Base-by-base conservation (phyloP, 2,113 vertebrate species). In the Cynoglossus semilaevis region DNA sequence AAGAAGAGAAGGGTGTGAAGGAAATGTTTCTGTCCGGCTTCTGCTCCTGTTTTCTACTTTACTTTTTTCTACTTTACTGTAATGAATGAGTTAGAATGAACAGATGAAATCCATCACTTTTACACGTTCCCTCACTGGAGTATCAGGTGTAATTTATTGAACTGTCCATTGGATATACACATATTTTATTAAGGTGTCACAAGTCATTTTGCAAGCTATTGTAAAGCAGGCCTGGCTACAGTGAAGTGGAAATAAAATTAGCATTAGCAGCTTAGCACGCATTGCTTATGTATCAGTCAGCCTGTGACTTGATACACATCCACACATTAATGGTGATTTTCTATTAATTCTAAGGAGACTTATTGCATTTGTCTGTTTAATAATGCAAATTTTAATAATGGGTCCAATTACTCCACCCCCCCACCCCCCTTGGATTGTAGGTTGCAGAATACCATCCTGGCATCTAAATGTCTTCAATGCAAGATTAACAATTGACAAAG, bases 351-450 rank as follows among this genome's bases (percentile, higher is more conserved):
- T 64, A 83, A 81, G 83, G 81, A 80, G 91, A 88, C 92, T 91
- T 90, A 91, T 90, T 87, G 77, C 85, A 87, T 91, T 93, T 93
- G 89, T 92, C 88, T 92, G 90, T 92, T 92, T 81, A 86, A 89
- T 83, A 88, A 89, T 91, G 87, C 84, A 88, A 85, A 86, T 93
- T 93, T 90, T 91, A 85, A 90, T 86, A 92, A 91, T 91, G 78
- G 92, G 92, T 93, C 87, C 86, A 92, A 92, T 93, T 92, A 93
- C 66, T n/a, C n/a, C n/a, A n/a, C 77, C 61, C 76, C 79, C 84
- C 87, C 74, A 85, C 76, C 77, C 84, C 84, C 62, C 60, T 81
- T 85, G 89, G 89, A 93, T 92, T 90, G 92, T 89, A 74, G 79
- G 84, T 90, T 81, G 86, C 90, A 90, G 84, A 92, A 90, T 87